Conservation (phyloP, 2,113 vertebrate species). For the Ibidorhyncha struthersii region DNA sequence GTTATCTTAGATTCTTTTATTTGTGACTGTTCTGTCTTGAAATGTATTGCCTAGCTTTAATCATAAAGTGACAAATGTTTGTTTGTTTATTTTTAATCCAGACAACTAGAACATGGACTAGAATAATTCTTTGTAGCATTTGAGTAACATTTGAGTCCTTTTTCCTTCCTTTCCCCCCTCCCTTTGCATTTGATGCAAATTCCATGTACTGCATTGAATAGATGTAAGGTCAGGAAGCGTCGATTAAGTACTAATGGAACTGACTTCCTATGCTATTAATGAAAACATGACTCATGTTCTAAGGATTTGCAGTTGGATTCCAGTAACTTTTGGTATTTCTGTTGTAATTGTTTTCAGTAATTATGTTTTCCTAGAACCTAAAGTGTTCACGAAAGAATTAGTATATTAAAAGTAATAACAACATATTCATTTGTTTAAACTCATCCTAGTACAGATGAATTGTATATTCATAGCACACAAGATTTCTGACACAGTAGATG, state of each 20-base stretch:
- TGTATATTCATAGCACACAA: not conserved
- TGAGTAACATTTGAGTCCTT: not conserved
- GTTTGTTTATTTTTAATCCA: not conserved
- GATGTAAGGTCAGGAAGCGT: not conserved
- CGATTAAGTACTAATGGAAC: not conserved
- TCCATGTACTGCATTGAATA: not conserved
- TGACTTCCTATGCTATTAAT: conserved; percentile 52
- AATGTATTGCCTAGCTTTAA: not conserved
- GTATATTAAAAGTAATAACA: not conserved
- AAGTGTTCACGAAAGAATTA: not conserved
- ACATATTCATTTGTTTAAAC: not conserved
- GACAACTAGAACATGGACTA: not conserved
- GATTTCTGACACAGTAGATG: not conserved
- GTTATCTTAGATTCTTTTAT: not conserved
- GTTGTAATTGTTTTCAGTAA: conserved; percentile 30
- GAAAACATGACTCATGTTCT: conserved; percentile 52
- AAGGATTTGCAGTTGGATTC: conserved; percentile 41
- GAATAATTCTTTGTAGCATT: not conserved
- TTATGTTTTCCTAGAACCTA: conserved; percentile 12
- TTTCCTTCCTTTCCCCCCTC: not conserved
- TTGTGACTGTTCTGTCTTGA: not conserved
- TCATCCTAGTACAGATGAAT: not conserved
- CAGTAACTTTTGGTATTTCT: conserved; percentile 37
- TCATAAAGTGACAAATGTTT: not conserved
- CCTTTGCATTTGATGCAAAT: not conserved